Evolutionary conservation across 2,888 invertebrate species (phyloP), one percentile per base, ranked within the genome.

Genomic region (Melitaea athalia): DNA sequence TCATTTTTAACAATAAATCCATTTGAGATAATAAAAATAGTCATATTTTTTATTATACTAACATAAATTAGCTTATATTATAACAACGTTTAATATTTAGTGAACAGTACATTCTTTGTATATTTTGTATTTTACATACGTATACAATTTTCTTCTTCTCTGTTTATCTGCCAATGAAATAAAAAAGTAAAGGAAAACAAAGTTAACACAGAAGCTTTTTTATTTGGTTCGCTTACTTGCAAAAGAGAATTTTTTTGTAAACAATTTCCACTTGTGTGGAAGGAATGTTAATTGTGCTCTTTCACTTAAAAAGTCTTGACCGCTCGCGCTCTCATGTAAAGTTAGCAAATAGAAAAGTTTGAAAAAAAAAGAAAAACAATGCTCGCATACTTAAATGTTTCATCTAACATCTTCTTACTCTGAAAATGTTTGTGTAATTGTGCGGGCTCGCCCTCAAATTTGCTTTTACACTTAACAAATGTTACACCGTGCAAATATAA

Each of bases 181-280:
- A 49, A 68, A 69, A 70, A 66, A 50, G 49, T 63, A 47, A 57
- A 61, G 31, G 42, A 64, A 68, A 64, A 63, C 63, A 70, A 57
- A 57, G 57, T 11, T 38, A 68, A 59, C 63, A 60, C 70, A 43
- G 47, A 62, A 57, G 65, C 66, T 64, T 68, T 68, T 68, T 60
- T 67, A 61, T 70, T 66, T 66, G 59, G 59, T 61, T 68, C 68
- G 64, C 64, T 69, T 67, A 79, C 76, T 78, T 72, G 78, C 78
- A 80, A 85, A 84, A 86, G 83, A 85, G 57, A 86, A 87, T 87
- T 83, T 83, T 79, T 82, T 77, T 72, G 78, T 79, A 71, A 73
- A 72, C 75, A 75, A 67, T 74, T 71, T 71, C 69, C 71, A 72
- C 74, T 74, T 71, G 68, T 72, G 75, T 71, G 69, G 71, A 74